Percentiles rank a stretch among this genome's conserved stretches.
These are phyloP conservation scores for Lynx canadensis DNA, from an alignment of 2,113 vertebrate species.

Conservation along the genomic window DNA sequence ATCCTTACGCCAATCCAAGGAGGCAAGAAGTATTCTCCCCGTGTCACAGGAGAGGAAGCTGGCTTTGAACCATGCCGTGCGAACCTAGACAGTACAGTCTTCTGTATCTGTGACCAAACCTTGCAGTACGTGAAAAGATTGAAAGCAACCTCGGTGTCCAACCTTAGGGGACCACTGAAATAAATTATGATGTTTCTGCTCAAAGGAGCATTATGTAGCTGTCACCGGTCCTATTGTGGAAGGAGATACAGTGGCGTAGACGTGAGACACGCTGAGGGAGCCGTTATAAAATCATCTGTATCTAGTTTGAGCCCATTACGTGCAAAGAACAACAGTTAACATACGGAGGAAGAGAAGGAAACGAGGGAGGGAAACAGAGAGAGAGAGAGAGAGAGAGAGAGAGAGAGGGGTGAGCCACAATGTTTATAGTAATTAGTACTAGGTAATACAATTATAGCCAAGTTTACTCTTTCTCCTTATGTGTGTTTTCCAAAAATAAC, in stretches of 20 bases:
- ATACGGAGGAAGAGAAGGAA: not conserved
- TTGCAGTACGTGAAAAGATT: not conserved
- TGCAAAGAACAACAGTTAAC: not conserved
- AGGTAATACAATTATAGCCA: not conserved
- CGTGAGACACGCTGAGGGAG: not conserved
- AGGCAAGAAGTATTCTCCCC: not conserved
- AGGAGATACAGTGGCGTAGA: not conserved
- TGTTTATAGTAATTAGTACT: not conserved
- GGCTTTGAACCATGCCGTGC: not conserved
- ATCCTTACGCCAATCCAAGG: not conserved
- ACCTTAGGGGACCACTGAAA: not conserved
- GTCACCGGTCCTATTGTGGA: not conserved
- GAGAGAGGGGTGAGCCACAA: not conserved
- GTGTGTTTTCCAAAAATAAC: not conserved
- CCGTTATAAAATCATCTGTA: not conserved
- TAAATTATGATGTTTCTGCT: not conserved
- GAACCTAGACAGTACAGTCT: not conserved
- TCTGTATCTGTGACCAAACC: not conserved
- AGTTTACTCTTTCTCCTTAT: not conserved
- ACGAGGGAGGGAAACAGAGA: not conserved
- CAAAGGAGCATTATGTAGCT: not conserved
- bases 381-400: fast-evolving
- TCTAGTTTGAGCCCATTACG: not conserved
- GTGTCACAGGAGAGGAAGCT: not conserved
- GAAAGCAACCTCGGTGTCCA: not conserved